A percentile compares a stretch with the other conserved stretches of the same genome.
Evolutionary conservation across 2,888 invertebrate species (phyloP).

Genomic region (Drosophila quasianomalipes): DNA sequence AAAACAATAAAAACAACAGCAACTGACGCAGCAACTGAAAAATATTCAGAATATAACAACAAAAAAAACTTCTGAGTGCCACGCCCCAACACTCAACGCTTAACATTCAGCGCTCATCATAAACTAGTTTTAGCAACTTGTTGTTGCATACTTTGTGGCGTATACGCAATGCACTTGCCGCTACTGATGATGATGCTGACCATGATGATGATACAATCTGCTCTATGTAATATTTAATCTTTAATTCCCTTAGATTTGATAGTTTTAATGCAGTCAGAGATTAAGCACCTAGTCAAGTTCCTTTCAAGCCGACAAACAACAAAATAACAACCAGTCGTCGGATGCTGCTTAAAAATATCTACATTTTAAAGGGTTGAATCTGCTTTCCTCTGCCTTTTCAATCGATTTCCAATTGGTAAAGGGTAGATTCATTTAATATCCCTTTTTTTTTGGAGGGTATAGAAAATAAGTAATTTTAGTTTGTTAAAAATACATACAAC

Average conservation of each 20-base stretch:
- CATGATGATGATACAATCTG: not conserved
- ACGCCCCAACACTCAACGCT: constrained; percentile 32
- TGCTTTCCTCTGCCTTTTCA: not conserved
- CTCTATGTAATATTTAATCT: not conserved
- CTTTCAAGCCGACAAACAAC: not conserved
- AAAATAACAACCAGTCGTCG: not conserved
- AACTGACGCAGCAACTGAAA: not conserved
- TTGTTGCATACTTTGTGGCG: constrained; percentile 42
- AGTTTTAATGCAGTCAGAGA: not conserved
- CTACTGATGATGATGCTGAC: not conserved
- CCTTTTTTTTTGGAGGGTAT: not conserved
- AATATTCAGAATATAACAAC: constrained; percentile 10
- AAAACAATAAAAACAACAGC: constrained; percentile 11
- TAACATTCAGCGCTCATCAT: constrained; percentile 14
- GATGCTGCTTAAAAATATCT: not conserved
- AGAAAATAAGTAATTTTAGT: too few relatives aligned
- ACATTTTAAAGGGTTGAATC: not conserved
- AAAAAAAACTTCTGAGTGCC: constrained; percentile 18
- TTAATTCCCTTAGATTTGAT: not conserved
- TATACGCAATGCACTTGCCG: constrained; percentile 13
- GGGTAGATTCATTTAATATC: not conserved
- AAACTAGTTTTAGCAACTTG: constrained; percentile 62
- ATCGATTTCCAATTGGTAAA: not conserved
- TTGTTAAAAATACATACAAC: too few relatives aligned
- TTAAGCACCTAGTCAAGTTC: not conserved